Evolutionary conservation across 2,113 vertebrate genomes (phyloP), one percentile per base, ranked within the genome.

Genomic region (Pseudorectes ferrugineus): DNA sequence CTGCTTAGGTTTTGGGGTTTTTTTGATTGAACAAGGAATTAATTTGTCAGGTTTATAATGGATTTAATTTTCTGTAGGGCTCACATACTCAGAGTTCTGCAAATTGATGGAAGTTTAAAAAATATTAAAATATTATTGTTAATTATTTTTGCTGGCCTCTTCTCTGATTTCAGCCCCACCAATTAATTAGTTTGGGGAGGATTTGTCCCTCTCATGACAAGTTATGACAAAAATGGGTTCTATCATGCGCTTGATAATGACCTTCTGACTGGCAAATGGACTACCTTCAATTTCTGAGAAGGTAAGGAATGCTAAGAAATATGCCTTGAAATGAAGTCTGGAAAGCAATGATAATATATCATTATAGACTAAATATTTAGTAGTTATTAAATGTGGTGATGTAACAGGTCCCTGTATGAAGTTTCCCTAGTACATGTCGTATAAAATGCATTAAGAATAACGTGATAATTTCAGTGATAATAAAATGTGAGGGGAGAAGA

Each of bases 381-480:
- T 22, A n/a, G 21, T 14, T 77, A 36, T 28, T 29, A 73, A 59
- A 63, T 2, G 2, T 15, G 16, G 8, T 67, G 28, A n/a, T n/a
- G 5, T 52, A 61, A 42, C 22, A 35, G 25, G 14, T 59, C 15
- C 9, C 24, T 9, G 12, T 42, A 28, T 21, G 26, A 72, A 42
- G 12, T 52, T 66, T 61, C 43, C 31, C 4, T 14, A 10, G 4
- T 2, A 23, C 3, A 2, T 14, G 1, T 38, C 70, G 16, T 58
- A 26, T 59, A 65, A 42, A 70, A 29, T 10, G 8, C 12, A 9
- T 23, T 18, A 38, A 43, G 40, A 66, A 23, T 8, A 49, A 42
- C 0, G 0, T 55, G 38, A 45, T 43, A 40, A 48, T 85, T 68
- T 15, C 18, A 77, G 15, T 0, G 3, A 61, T 12, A 31, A 42